Base-by-base conservation (phyloP, 2,113 vertebrate species). In the Micromys minutus region DNA sequence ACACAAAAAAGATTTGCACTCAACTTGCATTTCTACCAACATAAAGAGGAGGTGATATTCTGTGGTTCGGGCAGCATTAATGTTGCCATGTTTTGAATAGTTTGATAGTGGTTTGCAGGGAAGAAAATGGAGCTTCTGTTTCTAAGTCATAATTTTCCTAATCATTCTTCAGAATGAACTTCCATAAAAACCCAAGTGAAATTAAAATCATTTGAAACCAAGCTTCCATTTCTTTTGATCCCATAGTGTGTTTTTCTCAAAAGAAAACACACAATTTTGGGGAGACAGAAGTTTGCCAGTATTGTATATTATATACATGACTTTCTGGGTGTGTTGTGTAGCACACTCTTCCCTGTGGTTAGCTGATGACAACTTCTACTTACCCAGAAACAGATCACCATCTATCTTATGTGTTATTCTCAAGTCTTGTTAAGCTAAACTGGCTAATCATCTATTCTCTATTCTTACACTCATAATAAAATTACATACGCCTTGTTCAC, bases 71-170 rank as follows among this genome's bases (percentile, higher is more conserved):
- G 24, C 45, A 67, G 11, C 22, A n/a, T 63, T 75, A 15, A 57
- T 4, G 31, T 5, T 63, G 36, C 0, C 9, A 26, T 3, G 24
- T 19, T 74, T 77, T 71, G 10, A 12, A 5, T 1, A 45, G 6
- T 31, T 26, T 61, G 57, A 29, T 9, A 63, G 39, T 36, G 3
- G 39, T 31, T 84, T 42, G 22, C 13, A 8, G n/a, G 24, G n/a
- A 83, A n/a, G 16, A 52, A 21, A 36, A 55, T 79, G 8, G 17
- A 79, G 9, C 16, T 77, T 77, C 19, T 52, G 11, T 45, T 45
- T 45, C 72, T 75, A 75, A 75, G 11, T 26, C 16, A 63, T 63
- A 8, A 63, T 4, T 11, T 63, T 84, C 59, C 59, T 17, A 84
- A 26, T 72, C 45, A 52, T 26, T 71, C 39, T 36, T 39, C 55